Conservation (phyloP, 2,888 invertebrate genomes). For the Volucella inanis region DNA sequence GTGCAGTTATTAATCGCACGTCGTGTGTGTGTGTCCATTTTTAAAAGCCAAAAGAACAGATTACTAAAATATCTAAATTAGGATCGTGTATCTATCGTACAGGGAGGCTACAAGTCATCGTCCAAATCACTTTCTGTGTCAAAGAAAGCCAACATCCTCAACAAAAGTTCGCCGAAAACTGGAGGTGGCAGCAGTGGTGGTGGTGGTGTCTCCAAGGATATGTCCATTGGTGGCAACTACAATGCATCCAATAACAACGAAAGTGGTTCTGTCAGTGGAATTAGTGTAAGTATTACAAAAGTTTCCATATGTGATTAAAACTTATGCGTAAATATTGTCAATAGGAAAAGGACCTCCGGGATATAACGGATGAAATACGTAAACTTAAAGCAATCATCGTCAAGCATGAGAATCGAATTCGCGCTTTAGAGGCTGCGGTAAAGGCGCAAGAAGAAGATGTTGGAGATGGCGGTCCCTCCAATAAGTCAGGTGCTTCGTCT, state of each 20-base stretch:
- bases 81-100: conserved; percentile 88
- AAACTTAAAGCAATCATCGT: conserved; percentile 97
- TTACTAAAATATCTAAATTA: conserved; percentile 83
- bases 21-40: conserved; percentile 80
- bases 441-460: conserved; percentile 80
- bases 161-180: conserved; percentile 85
- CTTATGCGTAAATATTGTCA: conserved; percentile 46
- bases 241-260: conserved; percentile 80
- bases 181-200: conserved; percentile 75
- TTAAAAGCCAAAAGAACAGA: conserved; percentile 79
- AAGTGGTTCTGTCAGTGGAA: conserved; percentile 77
- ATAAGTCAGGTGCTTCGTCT: conserved; percentile 69
- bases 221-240: conserved; percentile 66
- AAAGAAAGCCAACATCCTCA: conserved; percentile 92
- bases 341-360: conserved; percentile 87
- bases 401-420: conserved; percentile 91
- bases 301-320: conserved; percentile 5
- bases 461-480: conserved; percentile 62
- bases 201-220: conserved; percentile 56
- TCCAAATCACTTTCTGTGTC: conserved; percentile 87
- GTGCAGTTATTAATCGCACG: conserved; percentile 79
- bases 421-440: conserved; percentile 82
- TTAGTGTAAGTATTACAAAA: conserved; percentile 81
- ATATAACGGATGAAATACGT: conserved; percentile 94
- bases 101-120: conserved; percentile 86